These are phyloP conservation scores for Syngnathoides biaculeatus DNA, from an alignment of 2,113 vertebrate species.

Conservation along the genomic window DNA sequence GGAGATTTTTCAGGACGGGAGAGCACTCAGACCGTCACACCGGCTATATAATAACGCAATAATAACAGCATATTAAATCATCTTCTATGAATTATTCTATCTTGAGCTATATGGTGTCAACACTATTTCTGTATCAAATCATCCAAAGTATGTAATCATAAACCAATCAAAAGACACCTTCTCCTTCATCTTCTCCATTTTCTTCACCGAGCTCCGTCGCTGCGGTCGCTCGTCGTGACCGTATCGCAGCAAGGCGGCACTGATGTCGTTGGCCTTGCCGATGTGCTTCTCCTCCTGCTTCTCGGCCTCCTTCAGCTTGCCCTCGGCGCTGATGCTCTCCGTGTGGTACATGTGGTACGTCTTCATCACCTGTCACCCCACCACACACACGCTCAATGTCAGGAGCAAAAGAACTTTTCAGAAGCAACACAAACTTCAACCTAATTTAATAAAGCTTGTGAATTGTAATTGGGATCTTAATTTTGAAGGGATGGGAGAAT, in stretches of 20 bases:
- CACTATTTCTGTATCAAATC: background rate
- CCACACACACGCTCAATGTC: background rate
- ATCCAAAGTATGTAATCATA: background rate
- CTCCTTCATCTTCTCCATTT: slow-evolving; percentile 85
- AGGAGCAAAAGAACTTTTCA: background rate
- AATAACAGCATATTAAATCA: background rate
- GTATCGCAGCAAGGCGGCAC: slow-evolving; percentile 81
- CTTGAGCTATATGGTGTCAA: background rate
- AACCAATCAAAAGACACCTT: slow-evolving; percentile 60
- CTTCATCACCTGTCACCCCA: slow-evolving; percentile 88
- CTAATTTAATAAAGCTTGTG: background rate
- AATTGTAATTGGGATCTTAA: background rate
- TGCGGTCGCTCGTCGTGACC: slow-evolving; percentile 90
- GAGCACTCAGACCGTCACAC: no score
- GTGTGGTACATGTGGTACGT: slow-evolving; percentile 99
- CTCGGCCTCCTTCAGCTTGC: slow-evolving; percentile 96
- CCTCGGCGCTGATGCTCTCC: slow-evolving; percentile 92
- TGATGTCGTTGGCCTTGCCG: slow-evolving; percentile 86
- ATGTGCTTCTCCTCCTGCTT: slow-evolving; percentile 98
- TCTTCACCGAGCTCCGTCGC: slow-evolving; percentile 92
- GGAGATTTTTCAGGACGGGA: no score
- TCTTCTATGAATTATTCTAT: background rate
- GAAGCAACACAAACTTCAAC: background rate
- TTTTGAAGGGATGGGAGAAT: background rate
- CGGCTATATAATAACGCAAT: no score